Conservation (phyloP, 2,113 vertebrate species). For the Corythornis madagascariensis region DNA sequence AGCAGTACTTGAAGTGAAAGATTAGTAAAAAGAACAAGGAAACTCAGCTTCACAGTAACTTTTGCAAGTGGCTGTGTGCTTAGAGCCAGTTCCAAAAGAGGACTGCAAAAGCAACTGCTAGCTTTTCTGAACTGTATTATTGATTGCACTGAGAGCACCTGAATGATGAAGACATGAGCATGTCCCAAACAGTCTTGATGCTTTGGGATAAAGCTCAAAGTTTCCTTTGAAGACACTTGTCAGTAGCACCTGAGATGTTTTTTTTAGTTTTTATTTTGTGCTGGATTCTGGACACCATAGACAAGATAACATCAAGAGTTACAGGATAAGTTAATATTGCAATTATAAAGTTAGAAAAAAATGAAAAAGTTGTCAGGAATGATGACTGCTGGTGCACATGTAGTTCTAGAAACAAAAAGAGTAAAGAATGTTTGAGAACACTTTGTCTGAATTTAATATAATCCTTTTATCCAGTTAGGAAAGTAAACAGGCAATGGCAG, state of each 20-base stretch:
- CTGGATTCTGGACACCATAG: background rate
- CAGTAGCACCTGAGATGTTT: background rate
- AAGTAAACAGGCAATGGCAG: background rate
- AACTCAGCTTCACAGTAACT: background rate
- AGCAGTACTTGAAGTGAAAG: background rate
- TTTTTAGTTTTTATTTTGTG: background rate
- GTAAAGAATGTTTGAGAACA: background rate
- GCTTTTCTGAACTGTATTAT: background rate
- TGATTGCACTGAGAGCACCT: background rate
- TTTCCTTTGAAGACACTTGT: background rate
- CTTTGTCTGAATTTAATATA: background rate
- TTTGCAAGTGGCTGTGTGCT: background rate
- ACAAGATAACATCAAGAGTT: background rate
- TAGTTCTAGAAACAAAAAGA: background rate
- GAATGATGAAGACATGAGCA: background rate
- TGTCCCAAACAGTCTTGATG: background rate
- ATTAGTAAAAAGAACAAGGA: background rate
- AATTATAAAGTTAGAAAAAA: background rate
- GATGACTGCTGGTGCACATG: background rate
- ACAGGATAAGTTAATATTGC: background rate
- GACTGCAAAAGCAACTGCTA: background rate
- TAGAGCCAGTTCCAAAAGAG: background rate
- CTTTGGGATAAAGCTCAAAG: background rate
- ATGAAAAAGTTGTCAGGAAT: background rate
- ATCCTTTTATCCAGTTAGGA: background rate